Evolutionary conservation across 2,888 invertebrate genomes (phyloP).

Genomic region (Teleiodes luculella): DNA sequence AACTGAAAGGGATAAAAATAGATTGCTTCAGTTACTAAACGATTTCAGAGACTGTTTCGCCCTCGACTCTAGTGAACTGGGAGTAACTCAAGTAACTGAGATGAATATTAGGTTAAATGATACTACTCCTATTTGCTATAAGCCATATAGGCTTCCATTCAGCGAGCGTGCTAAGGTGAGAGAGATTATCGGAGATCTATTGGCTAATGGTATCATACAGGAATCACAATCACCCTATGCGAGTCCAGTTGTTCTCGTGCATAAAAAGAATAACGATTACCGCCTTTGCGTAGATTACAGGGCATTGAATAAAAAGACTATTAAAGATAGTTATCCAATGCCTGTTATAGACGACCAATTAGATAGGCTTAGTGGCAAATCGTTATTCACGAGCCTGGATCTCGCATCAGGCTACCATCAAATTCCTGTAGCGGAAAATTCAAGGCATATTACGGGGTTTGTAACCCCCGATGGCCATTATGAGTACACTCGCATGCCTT

Average conservation of each 20-base stretch:
- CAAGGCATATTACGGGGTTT: not conserved
- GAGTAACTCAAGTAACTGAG: slow-evolving; percentile 16
- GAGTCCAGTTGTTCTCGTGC: slow-evolving; percentile 30
- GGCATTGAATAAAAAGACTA: slow-evolving; percentile 21
- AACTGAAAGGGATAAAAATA: not conserved
- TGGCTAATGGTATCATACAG: slow-evolving; percentile 3
- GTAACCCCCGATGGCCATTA: not conserved
- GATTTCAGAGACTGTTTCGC: slow-evolving; percentile 21
- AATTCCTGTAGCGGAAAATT: not conserved
- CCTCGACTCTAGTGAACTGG: slow-evolving; percentile 11
- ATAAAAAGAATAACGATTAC: slow-evolving; percentile 25
- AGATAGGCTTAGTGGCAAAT: slow-evolving; percentile 27
- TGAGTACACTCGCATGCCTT: not conserved
- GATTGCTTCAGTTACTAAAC: slow-evolving; percentile 11
- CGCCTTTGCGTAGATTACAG: slow-evolving; percentile 26
- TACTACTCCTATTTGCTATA: slow-evolving; percentile 14
- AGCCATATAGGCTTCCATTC: slow-evolving; percentile 17
- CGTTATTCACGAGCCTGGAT: not conserved
- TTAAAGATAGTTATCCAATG: slow-evolving; percentile 31
- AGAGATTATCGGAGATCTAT: slow-evolving; percentile 13
- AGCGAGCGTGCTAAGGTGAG: slow-evolving; percentile 14
- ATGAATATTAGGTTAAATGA: slow-evolving; percentile 17
- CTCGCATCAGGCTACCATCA: not conserved
- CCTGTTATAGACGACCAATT: slow-evolving; percentile 36
- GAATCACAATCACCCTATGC: slow-evolving; percentile 26